phyloP scores from a whole-genome alignment of 2,797 vertebrate genomes.

The Aerospiza tachiro region DNA sequence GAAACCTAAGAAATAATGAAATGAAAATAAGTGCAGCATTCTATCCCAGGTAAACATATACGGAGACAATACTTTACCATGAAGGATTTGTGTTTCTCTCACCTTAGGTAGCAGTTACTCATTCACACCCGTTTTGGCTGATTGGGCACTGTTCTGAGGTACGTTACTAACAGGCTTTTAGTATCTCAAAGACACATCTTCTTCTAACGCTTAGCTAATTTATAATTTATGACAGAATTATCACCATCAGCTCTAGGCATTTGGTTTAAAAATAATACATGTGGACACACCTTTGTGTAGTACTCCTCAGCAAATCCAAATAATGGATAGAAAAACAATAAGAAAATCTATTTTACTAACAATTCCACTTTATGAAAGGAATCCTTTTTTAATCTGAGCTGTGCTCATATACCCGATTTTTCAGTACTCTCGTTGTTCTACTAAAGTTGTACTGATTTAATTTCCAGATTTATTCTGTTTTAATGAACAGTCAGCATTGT shows the following conservation, averaged over 20 bases:
- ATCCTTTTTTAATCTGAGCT: neutral
- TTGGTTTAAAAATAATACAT: neutral
- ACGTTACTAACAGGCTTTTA: neutral
- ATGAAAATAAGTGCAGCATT: neutral
- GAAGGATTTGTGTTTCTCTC: neutral
- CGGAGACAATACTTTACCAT: neutral
- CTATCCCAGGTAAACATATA: neutral
- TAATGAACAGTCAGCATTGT: neutral
- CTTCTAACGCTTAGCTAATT: neutral
- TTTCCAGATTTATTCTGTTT: neutral
- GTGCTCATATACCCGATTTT: neutral
- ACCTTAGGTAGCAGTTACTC: neutral
- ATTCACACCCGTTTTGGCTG: neutral
- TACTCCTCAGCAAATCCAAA: neutral
- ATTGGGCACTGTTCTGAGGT: neutral
- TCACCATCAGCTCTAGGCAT: neutral
- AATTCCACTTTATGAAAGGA: neutral
- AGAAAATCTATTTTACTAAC: neutral
- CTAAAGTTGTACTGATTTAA: neutral
- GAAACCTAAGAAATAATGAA: neutral
- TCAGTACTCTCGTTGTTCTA: neutral
- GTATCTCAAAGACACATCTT: neutral
- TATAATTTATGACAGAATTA: neutral
- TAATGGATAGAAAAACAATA: neutral
- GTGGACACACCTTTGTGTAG: neutral